Base-by-base conservation (phyloP, 2,888 invertebrate species). In the Meta bourneti region DNA sequence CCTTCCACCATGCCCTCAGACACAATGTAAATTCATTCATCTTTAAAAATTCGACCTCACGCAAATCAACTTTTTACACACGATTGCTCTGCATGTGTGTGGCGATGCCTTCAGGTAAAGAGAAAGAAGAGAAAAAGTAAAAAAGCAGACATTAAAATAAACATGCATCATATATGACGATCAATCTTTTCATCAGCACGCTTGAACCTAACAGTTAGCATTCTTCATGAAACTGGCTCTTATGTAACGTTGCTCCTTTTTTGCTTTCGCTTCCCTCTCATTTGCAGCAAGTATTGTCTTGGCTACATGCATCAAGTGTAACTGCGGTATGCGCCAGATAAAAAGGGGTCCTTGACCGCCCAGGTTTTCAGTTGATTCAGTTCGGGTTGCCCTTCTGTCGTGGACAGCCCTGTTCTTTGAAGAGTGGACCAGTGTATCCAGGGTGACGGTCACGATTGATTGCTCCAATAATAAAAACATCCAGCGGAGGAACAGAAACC, bases 141-240 rank as follows among this genome's bases (percentile, higher is more conserved):
- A 71, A 70, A 78, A 69, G 54, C n/a, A 52, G 86, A 86, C 87
- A 88, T 80, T 88, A 80, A 88, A 88, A 80, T 88, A 80, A 88
- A 88, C 87, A 88, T 80, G 87, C 80, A 80, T 88, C 72, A 61
- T 51, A 80, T 71, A 74, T 80, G 74, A 80, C 87, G 80, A 88
- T 88, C 87, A 88, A 88, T 88, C 87, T 88, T 88, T 88, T 88
- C 79, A 88, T 80, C 87, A 80, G 72, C 88, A 89, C 74, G 81
- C 74, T 81, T 71, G 81, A 69, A 81, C 81, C 74, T 89, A 89
- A 89, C 88, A 89, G 80, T 89, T 89, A 89, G 80, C 87, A 88
- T 89, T 89, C 81, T 89, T 89, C 20, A 81, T 61, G 54, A 75
- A 81, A 81, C 88, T 20, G 49, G 75, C 81, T 89, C 34, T 20